A percentile compares a stretch with the other conserved stretches of the same genome.
These are phyloP conservation scores for Actias luna DNA, from an alignment of 2,888 invertebrate species.

Conservation along the genomic window DNA sequence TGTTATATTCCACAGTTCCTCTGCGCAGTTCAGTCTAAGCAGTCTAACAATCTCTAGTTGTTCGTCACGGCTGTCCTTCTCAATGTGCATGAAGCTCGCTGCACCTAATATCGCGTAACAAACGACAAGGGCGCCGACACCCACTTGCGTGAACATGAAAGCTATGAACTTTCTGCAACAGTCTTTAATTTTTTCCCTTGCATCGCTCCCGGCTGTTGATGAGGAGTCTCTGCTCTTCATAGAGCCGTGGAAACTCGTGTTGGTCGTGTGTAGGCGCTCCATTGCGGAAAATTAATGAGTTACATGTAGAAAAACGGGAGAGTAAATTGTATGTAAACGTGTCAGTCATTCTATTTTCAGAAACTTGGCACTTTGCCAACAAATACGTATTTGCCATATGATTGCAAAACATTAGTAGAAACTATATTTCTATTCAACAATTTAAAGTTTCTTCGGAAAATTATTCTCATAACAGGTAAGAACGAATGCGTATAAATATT, in stretches of 20 bases:
- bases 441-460: neutral
- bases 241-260: conserved; percentile 80
- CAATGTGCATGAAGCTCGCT: conserved; percentile 89
- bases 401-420: conserved; percentile 51
- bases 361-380: conserved; percentile 62
- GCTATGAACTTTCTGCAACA: conserved; percentile 93
- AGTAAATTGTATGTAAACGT: conserved; percentile 38
- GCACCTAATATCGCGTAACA: conserved; percentile 94
- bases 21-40: conserved; percentile 81
- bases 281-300: conserved; percentile 34
- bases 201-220: conserved; percentile 84
- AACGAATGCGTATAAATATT: neutral
- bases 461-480: neutral
- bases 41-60: conserved; percentile 73
- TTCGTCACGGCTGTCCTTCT: conserved; percentile 82
- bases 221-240: conserved; percentile 85
- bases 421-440: conserved; percentile 1
- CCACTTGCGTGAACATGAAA: conserved; percentile 96
- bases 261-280: conserved; percentile 62
- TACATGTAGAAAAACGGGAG: conserved; percentile 31
- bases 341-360: conserved; percentile 62
- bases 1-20: conserved; percentile 86
- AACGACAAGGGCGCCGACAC: conserved; percentile 93
- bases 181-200: conserved; percentile 89
- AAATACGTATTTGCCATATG: conserved; percentile 43